Percentiles rank a stretch among this genome's conserved stretches.
These are phyloP conservation scores for Melierax canorus DNA, from an alignment of 2,113 vertebrate genomes.

Conservation along the genomic window DNA sequence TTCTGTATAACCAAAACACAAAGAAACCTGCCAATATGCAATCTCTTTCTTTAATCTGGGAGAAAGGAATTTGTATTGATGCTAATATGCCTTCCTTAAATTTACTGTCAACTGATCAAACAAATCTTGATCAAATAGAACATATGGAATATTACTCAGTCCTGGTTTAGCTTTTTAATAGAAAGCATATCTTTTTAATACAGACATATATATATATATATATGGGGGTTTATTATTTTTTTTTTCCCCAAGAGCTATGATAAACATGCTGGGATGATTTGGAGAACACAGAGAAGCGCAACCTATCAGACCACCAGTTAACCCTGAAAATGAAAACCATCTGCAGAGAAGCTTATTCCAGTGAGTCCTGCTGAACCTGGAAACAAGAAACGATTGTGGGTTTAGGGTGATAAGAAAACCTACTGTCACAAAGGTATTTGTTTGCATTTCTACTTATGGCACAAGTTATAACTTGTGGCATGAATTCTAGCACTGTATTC, in stretches of 20 bases:
- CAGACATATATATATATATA: neutral
- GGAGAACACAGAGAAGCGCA: neutral
- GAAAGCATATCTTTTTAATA: neutral
- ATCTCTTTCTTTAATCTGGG: neutral
- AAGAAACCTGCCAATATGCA: neutral
- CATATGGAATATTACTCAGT: neutral
- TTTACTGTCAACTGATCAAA: neutral
- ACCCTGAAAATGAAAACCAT: neutral
- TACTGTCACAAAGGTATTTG: neutral
- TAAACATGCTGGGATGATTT: neutral
- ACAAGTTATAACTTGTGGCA: neutral
- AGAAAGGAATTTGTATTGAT: neutral
- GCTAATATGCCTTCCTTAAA: neutral
- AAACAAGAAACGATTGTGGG: neutral
- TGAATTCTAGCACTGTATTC: neutral
- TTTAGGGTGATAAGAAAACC: neutral
- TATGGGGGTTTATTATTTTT: neutral
- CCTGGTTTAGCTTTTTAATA: neutral
- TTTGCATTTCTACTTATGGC: neutral
- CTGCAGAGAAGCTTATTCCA: neutral
- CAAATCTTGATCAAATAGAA: neutral
- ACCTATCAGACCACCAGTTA: neutral
- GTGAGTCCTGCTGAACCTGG: neutral
- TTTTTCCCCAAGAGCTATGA: neutral
- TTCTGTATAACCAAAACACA: neutral